Conservation (phyloP, 2,888 invertebrate species). For the Pollenia amentaria region DNA sequence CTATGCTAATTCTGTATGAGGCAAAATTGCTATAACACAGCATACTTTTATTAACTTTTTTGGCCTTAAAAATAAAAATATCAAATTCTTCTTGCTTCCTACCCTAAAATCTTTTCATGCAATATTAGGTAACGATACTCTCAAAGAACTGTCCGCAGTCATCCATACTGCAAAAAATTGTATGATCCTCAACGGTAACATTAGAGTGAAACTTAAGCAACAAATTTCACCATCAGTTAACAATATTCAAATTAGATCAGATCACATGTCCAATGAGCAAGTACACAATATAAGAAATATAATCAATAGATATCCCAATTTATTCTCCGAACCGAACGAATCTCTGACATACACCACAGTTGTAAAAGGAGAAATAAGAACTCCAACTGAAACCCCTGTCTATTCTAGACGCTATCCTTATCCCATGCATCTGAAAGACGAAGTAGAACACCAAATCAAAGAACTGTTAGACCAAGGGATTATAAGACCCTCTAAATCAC, state of each 20-base stretch:
- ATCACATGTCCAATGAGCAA: slow-evolving; percentile 25
- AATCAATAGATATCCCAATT: slow-evolving; percentile 1
- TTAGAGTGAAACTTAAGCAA: slow-evolving; percentile 28
- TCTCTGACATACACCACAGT: no score
- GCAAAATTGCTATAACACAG: background rate
- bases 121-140: background rate
- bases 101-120: slow-evolving; percentile 8
- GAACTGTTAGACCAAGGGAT: no score
- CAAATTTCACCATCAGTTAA: slow-evolving; percentile 15
- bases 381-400: no score
- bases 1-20: background rate
- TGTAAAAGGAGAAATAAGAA: no score
- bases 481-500: no score
- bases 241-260: slow-evolving; percentile 18
- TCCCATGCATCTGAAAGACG: no score
- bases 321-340: no score
- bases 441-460: no score
- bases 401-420: no score
- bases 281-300: background rate
- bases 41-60: slow-evolving; percentile 28
- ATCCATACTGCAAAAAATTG: slow-evolving; percentile 33
- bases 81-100: slow-evolving; percentile 28
- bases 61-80: background rate
- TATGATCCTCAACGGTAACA: slow-evolving; percentile 11
- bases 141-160: slow-evolving; percentile 2